A percentile compares a stretch with the other conserved stretches of the same genome.
Conservation (phyloP, 2,113 vertebrate species). For the Hippocampus zosterae region DNA sequence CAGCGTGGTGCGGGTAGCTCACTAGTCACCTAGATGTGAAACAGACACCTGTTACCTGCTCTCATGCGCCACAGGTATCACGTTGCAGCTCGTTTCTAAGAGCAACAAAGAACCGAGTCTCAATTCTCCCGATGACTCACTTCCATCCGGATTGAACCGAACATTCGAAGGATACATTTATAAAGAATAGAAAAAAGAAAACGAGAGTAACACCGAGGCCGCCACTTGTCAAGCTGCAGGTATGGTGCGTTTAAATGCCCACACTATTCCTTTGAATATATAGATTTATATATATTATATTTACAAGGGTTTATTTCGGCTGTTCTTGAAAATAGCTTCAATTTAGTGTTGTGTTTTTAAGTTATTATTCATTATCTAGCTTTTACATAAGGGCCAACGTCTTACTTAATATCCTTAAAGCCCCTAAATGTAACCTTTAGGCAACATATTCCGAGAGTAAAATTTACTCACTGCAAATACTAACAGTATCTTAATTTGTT, state of each 20-base stretch:
- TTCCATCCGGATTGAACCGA: conserved; percentile 14
- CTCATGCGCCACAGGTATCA: conserved; percentile 10
- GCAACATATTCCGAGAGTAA: too few relatives aligned
- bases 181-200: not conserved
- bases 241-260: conserved; percentile 13
- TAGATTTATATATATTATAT: too few relatives aligned
- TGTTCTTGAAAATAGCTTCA: too few relatives aligned
- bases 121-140: not conserved
- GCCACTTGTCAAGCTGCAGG: conserved; percentile 28
- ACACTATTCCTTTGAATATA: not conserved
- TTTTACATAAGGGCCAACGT: too few relatives aligned
- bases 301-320: too few relatives aligned
- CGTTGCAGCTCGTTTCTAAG: conserved; percentile 25
- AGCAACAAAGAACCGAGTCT: conserved; percentile 9
- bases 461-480: too few relatives aligned
- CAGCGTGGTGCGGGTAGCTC: conserved; percentile 9
- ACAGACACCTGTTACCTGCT: conserved; percentile 52
- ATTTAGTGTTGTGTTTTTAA: too few relatives aligned
- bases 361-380: too few relatives aligned
- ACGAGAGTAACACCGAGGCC: not conserved
- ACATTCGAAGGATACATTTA: conserved; percentile 8
- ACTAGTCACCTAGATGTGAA: conserved; percentile 47
- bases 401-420: too few relatives aligned
- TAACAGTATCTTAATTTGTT: too few relatives aligned
- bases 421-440: too few relatives aligned